Evolutionary conservation across 1,140 invertebrate genomes (phyloP).

Genomic region (Drosophila bipectinata): DNA sequence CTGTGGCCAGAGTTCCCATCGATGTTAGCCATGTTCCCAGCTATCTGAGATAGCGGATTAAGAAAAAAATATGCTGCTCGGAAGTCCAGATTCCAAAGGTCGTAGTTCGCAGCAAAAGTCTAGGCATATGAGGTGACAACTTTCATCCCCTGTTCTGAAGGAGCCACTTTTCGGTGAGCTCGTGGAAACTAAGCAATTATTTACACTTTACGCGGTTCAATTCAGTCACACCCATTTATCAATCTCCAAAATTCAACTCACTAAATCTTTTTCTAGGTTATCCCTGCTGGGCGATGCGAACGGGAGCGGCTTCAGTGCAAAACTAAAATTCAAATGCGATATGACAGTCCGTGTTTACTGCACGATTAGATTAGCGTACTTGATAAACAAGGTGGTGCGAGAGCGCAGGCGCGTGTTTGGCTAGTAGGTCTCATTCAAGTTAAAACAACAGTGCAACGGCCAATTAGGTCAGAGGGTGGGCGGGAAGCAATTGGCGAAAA

Average conservation of each 20-base stretch:
- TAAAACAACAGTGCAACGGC: slow-evolving; percentile 14
- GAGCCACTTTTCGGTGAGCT: not conserved
- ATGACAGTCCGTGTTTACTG: slow-evolving; percentile 27
- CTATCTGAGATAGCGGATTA: slow-evolving; percentile 37
- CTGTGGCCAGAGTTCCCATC: not conserved
- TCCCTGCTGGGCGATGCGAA: slow-evolving; percentile 20
- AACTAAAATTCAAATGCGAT: slow-evolving; percentile 28
- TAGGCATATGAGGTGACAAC: slow-evolving; percentile 1
- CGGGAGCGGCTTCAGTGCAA: slow-evolving; percentile 51
- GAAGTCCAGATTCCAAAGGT: slow-evolving; percentile 67
- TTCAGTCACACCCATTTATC: slow-evolving; percentile 6
- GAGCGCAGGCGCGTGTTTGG: slow-evolving; percentile 56
- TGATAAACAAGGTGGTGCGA: slow-evolving; percentile 50
- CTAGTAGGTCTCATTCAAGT: slow-evolving; percentile 9
- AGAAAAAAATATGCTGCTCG: slow-evolving; percentile 24
- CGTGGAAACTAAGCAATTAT: not conserved
- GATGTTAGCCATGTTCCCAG: slow-evolving; percentile 17
- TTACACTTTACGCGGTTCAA: slow-evolving; percentile 3
- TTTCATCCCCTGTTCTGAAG: not conserved
- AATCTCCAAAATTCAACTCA: slow-evolving; percentile 18
- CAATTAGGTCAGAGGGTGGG: slow-evolving; percentile 10
- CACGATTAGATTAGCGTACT: slow-evolving; percentile 64
- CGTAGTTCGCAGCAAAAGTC: slow-evolving; percentile 27
- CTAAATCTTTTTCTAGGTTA: slow-evolving; percentile 20
- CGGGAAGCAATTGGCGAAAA: slow-evolving; percentile 6